Evolutionary conservation across 2,797 vertebrate genomes (phyloP).

Genomic region (Fundulus diaphanus): DNA sequence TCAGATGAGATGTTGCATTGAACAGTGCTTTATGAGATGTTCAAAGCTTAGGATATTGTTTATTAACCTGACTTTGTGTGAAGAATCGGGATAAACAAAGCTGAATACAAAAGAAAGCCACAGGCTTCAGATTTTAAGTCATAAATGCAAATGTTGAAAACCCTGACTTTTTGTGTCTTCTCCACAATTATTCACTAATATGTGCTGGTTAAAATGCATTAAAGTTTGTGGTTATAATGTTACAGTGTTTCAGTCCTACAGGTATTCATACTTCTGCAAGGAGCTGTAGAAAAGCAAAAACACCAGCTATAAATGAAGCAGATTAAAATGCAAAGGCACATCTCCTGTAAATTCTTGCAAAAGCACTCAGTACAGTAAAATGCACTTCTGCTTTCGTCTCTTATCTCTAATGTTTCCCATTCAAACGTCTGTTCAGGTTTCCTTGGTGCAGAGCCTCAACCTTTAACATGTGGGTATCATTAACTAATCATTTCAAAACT

Average conservation of each 20-base stretch:
- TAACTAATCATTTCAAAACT: constrained; percentile 19
- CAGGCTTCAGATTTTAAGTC: background rate
- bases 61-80: background rate
- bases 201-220: background rate
- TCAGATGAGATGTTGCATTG: background rate
- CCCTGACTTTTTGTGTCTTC: background rate
- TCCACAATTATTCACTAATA: background rate
- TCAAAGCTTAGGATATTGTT: background rate
- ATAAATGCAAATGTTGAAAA: background rate
- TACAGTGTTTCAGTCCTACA: background rate
- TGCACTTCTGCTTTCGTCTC: background rate
- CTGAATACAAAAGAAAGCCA: background rate
- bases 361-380: constrained; percentile 2
- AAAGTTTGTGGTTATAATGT: background rate
- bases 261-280: no score
- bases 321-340: background rate
- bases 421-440: constrained; percentile 24
- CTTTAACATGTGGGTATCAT: constrained; percentile 22
- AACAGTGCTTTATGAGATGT: background rate
- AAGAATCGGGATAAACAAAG: background rate
- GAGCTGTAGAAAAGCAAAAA: background rate
- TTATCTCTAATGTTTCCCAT: background rate
- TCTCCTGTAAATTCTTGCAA: constrained; percentile 14
- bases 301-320: background rate
- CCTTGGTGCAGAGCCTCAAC: constrained; percentile 5